Percentiles rank a stretch among this genome's conserved stretches.
These are phyloP conservation scores for Megalonaias nervosa DNA, from an alignment of 1,140 invertebrate genomes.

Conservation along the genomic window DNA sequence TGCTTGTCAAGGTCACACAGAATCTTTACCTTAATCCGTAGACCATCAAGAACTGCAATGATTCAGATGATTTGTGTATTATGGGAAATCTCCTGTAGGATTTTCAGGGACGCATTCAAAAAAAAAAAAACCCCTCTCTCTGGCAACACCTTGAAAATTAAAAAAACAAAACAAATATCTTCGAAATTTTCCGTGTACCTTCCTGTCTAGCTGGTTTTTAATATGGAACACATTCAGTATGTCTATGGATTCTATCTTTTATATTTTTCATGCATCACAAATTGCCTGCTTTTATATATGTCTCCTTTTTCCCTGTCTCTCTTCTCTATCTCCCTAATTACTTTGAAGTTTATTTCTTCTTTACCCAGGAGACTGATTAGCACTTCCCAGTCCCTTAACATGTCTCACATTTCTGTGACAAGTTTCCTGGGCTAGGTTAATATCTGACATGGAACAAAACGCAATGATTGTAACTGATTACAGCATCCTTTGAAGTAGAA, in stretches of 20 bases:
- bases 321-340: too few species aligned
- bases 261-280: too few species aligned
- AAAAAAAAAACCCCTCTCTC: too few species aligned
- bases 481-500: conserved; percentile 81
- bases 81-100: conserved; percentile 84
- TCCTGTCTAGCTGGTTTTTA: too few species aligned
- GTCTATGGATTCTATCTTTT: too few species aligned
- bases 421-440: conserved; percentile 85
- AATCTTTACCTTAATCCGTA: conserved; percentile 75
- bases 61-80: conserved; percentile 85
- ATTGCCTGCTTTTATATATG: too few species aligned
- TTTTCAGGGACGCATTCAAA: conserved; percentile 85
- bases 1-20: conserved; percentile 84
- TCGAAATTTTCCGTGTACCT: too few species aligned
- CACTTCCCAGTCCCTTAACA: conserved; percentile 91
- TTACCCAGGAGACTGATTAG: conserved; percentile 93
- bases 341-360: conserved; percentile 88
- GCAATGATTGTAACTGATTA: conserved; percentile 93
- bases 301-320: too few species aligned
- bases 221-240: too few species aligned
- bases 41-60: conserved; percentile 88
- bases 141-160: too few species aligned
- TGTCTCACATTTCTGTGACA: conserved; percentile 84
- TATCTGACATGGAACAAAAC: conserved; percentile 90
- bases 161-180: too few species aligned